Conservation (phyloP, 2,797 vertebrate species). For the Liparis tanakae region DNA sequence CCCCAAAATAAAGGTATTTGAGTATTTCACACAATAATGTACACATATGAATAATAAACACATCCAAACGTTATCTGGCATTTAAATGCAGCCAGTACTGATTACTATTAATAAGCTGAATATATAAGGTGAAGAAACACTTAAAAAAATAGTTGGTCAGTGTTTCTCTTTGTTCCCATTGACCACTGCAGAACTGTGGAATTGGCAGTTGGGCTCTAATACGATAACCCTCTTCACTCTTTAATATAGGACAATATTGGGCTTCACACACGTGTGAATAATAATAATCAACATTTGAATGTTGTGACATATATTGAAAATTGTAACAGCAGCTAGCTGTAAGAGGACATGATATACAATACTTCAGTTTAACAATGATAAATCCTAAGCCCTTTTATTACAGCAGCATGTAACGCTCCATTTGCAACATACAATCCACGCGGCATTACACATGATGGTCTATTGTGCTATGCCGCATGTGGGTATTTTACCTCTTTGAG, state of each 20-base stretch:
- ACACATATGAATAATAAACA: neutral
- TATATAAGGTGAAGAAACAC: neutral
- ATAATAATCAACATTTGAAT: neutral
- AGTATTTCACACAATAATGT: neutral
- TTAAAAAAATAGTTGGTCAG: neutral
- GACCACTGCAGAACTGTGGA: neutral
- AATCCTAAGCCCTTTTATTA: neutral
- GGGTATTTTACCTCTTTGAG: neutral
- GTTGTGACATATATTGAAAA: neutral
- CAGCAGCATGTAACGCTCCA: neutral
- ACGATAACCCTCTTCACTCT: neutral
- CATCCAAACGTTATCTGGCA: neutral
- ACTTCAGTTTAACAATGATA: neutral
- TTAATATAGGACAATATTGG: neutral
- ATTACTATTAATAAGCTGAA: neutral
- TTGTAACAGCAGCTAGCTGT: neutral
- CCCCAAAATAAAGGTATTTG: neutral
- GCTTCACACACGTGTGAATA: neutral
- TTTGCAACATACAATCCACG: neutral
- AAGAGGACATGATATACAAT: neutral
- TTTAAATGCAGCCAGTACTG: neutral
- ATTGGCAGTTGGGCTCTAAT: no score
- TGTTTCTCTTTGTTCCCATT: conserved; percentile 29
- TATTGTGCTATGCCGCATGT: neutral
- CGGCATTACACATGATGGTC: neutral